Percentiles rank a stretch among this genome's conserved stretches.
These are phyloP conservation scores for Cryptophagus acutangulus DNA, from an alignment of 2,888 invertebrate species.

Conservation along the genomic window DNA sequence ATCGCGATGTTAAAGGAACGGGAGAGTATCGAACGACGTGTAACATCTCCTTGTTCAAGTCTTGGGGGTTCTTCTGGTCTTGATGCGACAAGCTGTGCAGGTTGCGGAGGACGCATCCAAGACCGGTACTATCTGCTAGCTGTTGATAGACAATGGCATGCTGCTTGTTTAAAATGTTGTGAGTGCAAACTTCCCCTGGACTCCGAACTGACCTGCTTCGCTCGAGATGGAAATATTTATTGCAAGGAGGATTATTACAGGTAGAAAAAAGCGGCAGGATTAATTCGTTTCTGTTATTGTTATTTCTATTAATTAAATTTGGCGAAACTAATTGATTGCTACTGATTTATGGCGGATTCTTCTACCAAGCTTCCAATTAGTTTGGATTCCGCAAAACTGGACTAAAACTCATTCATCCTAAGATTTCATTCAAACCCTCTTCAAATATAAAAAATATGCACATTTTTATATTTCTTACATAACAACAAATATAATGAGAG, in stretches of 20 bases:
- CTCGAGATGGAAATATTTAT: conserved; percentile 83
- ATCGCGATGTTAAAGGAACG: conserved; percentile 65
- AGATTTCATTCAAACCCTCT: conserved; percentile 16
- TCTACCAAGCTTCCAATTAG: too few relatives aligned
- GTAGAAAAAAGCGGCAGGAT: conserved; percentile 48
- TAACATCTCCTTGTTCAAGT: conserved; percentile 47
- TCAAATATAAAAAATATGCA: conserved; percentile 8
- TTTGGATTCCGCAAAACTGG: conserved; percentile 23
- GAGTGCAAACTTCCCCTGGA: conserved; percentile 81
- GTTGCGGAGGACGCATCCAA: conserved; percentile 59
- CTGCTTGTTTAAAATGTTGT: conserved; percentile 75
- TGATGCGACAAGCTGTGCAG: conserved; percentile 52
- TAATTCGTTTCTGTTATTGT: too few relatives aligned
- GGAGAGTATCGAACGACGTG: conserved; percentile 53
- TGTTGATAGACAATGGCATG: conserved; percentile 88
- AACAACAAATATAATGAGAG: conserved; percentile 29
- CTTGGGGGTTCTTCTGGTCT: conserved; percentile 43
- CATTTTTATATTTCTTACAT: conserved; percentile 22
- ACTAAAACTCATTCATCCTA: conserved; percentile 19
- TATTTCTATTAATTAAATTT: too few relatives aligned
- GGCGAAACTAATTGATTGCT: conserved; percentile 5
- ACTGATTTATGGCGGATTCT: neutral
- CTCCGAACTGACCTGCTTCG: conserved; percentile 83
- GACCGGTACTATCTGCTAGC: conserved; percentile 71
- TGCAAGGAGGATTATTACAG: conserved; percentile 94